A percentile compares a stretch with the other conserved stretches of the same genome.
These are phyloP conservation scores for Phymanthus crucifer DNA, from an alignment of 92 coral and sea anemone genomes.

Conservation along the genomic window DNA sequence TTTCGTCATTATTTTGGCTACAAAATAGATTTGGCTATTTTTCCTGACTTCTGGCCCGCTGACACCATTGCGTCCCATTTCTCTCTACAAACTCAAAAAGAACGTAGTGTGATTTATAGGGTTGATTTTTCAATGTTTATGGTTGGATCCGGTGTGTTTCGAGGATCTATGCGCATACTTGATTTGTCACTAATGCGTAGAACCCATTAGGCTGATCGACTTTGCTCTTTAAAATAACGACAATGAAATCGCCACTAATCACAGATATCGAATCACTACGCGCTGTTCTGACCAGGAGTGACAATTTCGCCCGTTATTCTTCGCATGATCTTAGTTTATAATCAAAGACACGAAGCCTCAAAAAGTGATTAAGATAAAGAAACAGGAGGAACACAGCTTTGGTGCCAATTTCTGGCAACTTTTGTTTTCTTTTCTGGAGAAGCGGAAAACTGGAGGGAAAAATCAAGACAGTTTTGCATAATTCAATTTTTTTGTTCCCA, in stretches of 20 bases:
- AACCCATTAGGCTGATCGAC: constrained; percentile 21
- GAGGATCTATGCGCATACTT: constrained; percentile 16
- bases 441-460: constrained; percentile 1
- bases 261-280: constrained; percentile 35
- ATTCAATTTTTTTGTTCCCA: constrained; percentile 22
- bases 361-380: constrained; percentile 40
- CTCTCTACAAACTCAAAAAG: background rate
- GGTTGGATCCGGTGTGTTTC: constrained; percentile 15
- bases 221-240: constrained; percentile 12
- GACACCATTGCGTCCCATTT: constrained; percentile 11
- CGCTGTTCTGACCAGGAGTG: constrained; percentile 18
- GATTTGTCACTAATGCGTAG: constrained; percentile 17
- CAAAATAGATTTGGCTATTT: background rate
- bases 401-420: constrained; percentile 7
- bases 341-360: constrained; percentile 42
- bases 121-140: background rate
- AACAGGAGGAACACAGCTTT: constrained; percentile 20
- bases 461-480: background rate
- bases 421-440: background rate
- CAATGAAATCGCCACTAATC: constrained; percentile 20
- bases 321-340: constrained; percentile 23
- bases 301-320: constrained; percentile 36
- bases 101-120: constrained; percentile 6
- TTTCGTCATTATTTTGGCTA: constrained; percentile 18
- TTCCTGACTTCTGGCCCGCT: background rate